phyloP scores from a whole-genome alignment of 2,888 invertebrate species.

The Belgica antarctica region DNA sequence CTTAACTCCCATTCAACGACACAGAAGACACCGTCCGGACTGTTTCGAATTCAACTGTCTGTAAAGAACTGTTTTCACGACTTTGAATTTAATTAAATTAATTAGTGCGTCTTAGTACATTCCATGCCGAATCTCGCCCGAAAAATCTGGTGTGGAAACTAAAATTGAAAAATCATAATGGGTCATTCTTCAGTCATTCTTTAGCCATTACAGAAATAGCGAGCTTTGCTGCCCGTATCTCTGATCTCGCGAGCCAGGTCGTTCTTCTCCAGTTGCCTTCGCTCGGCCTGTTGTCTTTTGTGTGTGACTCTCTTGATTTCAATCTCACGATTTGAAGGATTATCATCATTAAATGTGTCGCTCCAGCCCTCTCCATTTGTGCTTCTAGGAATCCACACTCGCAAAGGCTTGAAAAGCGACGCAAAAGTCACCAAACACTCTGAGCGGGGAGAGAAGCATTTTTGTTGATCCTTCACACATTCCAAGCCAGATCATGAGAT shows the following conservation, averaged over 20 bases:
- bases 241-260: not conserved
- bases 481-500: constrained; percentile 21
- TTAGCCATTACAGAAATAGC: constrained; percentile 2
- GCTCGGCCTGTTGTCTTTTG: not conserved
- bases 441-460: not conserved
- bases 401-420: not conserved
- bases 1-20: not conserved
- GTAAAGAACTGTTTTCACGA: too few relatives aligned
- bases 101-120: constrained; percentile 28
- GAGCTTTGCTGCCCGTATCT: not conserved
- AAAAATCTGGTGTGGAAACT: not conserved
- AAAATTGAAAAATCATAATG: constrained; percentile 7
- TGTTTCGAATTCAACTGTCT: too few relatives aligned
- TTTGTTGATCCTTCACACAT: constrained; percentile 37
- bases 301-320: not conserved
- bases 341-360: constrained; percentile 8
- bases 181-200: constrained; percentile 15
- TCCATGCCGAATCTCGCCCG: constrained; percentile 2
- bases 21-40: too few relatives aligned
- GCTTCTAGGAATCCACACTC: not conserved
- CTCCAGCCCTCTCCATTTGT: not conserved
- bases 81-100: constrained; percentile 37
- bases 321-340: constrained; percentile 20
- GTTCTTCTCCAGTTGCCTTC: not conserved
- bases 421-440: not conserved